These are phyloP conservation scores for Erythrocercus mccallii DNA, from an alignment of 2,113 vertebrate species.

Conservation along the genomic window DNA sequence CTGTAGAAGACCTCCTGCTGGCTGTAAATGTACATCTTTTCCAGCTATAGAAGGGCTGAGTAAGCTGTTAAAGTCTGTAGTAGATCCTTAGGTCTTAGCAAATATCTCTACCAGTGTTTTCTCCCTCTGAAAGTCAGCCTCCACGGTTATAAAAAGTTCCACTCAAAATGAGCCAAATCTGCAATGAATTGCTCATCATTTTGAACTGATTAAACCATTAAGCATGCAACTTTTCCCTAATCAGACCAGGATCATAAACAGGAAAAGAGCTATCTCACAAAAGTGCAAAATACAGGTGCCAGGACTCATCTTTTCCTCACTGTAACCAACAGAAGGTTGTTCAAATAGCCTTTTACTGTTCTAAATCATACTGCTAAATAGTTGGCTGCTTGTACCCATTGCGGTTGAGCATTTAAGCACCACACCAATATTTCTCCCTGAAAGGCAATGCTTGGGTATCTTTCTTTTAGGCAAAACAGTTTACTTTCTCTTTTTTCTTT, in stretches of 20 bases:
- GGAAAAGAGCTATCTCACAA: neutral
- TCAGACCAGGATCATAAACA: neutral
- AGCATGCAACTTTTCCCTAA: neutral
- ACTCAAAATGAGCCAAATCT: neutral
- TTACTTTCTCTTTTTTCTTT: neutral
- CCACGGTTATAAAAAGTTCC: neutral
- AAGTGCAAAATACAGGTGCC: neutral
- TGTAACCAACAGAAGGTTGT: neutral
- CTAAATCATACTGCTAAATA: neutral
- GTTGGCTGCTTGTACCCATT: neutral
- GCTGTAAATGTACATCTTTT: neutral
- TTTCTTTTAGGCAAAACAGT: neutral
- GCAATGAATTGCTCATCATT: neutral
- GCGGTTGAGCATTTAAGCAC: neutral
- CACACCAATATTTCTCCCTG: neutral
- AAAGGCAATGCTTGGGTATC: neutral
- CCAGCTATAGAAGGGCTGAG: neutral
- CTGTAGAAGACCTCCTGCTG: neutral
- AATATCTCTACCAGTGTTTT: neutral
- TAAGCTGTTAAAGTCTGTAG: neutral
- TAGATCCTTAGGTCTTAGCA: neutral
- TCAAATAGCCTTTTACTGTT: neutral
- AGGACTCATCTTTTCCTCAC: neutral
- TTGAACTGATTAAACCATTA: neutral
- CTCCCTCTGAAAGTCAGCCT: neutral